Base-by-base conservation (phyloP, 92 coral and sea anemone species). In the Porites lobata region DNA sequence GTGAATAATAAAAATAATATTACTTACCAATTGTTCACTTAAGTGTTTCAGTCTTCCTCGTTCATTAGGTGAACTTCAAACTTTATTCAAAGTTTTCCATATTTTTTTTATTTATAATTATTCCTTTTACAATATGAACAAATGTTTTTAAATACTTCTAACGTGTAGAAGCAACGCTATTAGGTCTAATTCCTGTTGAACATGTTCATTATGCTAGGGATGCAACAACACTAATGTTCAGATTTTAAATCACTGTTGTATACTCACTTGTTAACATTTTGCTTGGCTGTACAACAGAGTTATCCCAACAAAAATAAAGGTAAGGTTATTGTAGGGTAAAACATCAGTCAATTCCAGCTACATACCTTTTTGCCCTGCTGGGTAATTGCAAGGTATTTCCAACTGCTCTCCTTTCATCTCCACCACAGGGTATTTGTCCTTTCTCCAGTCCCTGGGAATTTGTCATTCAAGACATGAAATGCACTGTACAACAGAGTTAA, bases 41-140 rank as follows among this genome's bases (percentile, higher is more conserved):
- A 61, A 61, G 65, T 61, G 65, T 61, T 61, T 61, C 65, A 61
- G 65, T 61, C 65, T 61, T 61, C 65, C 65, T 12, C n/a, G 65
- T 61, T 61, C 65, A 61, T 61, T 61, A 61, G 65, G 65, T 61
- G 14, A 61, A 61, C 65, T 61, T 61, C 65, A 61, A 61, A 61
- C 65, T 61, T 61, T 61, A 61, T 61, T 61, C 65, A 61, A 61
- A 61, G 65, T 61, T 61, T 61, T 61, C 2, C 1, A 61, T 1
- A 61, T 61, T 1, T 61, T 61, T 61, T 61, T 1, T 61, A 21
- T 61, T 61, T 1, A 61, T 61, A 61, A 61, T 61, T 61, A 61
- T 61, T 62, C 67, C 67, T 2, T 62, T 62, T 62, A 62, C 67
- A 62, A 62, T 62, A 62, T 62, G 67, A 62, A 4, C 67, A 62